Evolutionary conservation across 2,797 vertebrate species (phyloP).

Genomic region (Todus mexicanus): DNA sequence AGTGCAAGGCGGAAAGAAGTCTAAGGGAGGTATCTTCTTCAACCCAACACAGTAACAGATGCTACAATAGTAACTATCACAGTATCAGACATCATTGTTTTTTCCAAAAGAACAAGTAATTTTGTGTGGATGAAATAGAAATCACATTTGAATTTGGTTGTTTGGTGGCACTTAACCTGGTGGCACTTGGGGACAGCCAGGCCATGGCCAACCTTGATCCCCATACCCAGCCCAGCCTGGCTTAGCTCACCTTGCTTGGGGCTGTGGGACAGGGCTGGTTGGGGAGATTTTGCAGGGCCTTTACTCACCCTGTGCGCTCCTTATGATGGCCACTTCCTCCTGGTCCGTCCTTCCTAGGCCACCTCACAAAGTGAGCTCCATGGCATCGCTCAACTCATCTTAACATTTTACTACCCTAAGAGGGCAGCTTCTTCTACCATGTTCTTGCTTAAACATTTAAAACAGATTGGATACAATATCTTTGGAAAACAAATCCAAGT

Average conservation of each 20-base stretch:
- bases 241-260: fast-evolving
- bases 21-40: neutral
- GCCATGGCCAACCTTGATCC: fast-evolving
- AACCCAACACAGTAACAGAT: neutral
- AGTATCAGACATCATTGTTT: neutral
- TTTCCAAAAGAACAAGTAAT: neutral
- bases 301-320: neutral
- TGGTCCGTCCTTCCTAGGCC: neutral
- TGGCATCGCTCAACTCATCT: neutral
- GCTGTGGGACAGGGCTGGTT: fast-evolving
- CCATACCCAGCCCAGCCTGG: fast-evolving
- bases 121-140: neutral
- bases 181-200: fast-evolving
- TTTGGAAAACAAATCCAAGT: neutral
- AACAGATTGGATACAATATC: neutral
- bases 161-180: neutral
- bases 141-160: neutral
- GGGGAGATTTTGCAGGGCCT: fast-evolving
- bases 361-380: neutral
- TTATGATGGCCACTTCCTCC: neutral
- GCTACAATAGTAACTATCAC: neutral
- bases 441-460: neutral
- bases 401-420: neutral
- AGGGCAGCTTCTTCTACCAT: neutral
- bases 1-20: neutral